Evolutionary conservation across 2,113 vertebrate genomes (phyloP), one percentile per base, ranked within the genome.

Genomic region (Gambusia affinis): DNA sequence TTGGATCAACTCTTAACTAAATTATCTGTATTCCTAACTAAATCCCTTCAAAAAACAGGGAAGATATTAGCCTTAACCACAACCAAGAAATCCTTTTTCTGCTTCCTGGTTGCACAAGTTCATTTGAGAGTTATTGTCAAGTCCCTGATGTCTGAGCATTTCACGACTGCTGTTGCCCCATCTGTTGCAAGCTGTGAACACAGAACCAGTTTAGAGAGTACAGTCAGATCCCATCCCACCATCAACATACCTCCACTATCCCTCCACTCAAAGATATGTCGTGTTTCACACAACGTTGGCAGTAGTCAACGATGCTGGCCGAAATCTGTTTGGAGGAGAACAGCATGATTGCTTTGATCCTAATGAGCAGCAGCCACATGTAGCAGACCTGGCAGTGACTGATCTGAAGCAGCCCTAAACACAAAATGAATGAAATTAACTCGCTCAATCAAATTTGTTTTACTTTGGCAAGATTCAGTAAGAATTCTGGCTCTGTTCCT

Each of bases 271-370:
- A 6, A 63, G 61, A 29, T 22, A 4, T 64, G 62, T 1, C 7
- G n/a, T 28, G 24, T 12, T 39, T 66, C 24, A 66, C 22, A 39
- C 4, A 64, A 24, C 17, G 64, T 42, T 66, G 33, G 33, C 64
- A 39, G 33, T 2, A 27, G 24, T 27, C 37, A 39, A 1, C 6
- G 64, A 66, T 39, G 12, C 64, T 42, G 64, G n/a, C 35, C 27
- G 35, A 42, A 65, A 65, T 65, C 12, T 65, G 64, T 65, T 14
- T 30, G 29, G 14, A 64, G 30, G 64, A 66, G n/a, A 39, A 39
- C 35, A 66, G 33, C 12, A 12, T 27, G 64, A 37, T n/a, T 39
- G 22, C 64, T 37, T 27, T 39, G 33, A 66, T 66, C 22, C 33
- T 19, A 17, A 66, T 27, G 33, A 39, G 64, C 29, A 64, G 17